phyloP scores from a whole-genome alignment of 2,113 vertebrate species.

The Bostrychus sinensis region DNA sequence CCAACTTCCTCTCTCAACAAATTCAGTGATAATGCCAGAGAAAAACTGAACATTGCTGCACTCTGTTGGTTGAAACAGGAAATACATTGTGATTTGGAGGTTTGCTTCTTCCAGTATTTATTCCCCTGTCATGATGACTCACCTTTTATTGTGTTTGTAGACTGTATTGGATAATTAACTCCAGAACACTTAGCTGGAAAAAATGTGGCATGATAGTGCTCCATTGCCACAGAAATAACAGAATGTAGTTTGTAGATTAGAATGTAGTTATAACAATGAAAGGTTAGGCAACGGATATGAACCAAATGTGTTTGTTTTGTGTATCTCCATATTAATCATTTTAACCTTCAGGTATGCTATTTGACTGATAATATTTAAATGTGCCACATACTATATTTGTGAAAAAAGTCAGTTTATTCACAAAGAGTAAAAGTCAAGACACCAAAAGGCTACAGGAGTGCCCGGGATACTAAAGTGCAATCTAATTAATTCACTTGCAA shows the following conservation, averaged over 20 bases:
- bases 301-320: background rate
- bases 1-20: background rate
- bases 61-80: constrained; percentile 40
- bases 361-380: background rate
- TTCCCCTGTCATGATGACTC: background rate
- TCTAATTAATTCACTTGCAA: constrained; percentile 2
- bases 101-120: background rate
- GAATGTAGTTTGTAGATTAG: background rate
- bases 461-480: background rate
- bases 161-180: background rate
- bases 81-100: constrained; percentile 12
- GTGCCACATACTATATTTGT: background rate
- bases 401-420: background rate
- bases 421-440: background rate
- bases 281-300: background rate
- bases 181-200: background rate
- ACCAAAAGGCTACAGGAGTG: background rate
- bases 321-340: background rate
- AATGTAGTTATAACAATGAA: background rate
- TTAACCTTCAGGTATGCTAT: background rate
- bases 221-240: background rate
- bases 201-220: background rate
- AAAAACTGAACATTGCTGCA: constrained; percentile 44
- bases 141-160: background rate
- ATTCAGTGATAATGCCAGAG: background rate